phyloP scores from a whole-genome alignment of 2,888 invertebrate species.

The Caenorhabditis sp. region DNA sequence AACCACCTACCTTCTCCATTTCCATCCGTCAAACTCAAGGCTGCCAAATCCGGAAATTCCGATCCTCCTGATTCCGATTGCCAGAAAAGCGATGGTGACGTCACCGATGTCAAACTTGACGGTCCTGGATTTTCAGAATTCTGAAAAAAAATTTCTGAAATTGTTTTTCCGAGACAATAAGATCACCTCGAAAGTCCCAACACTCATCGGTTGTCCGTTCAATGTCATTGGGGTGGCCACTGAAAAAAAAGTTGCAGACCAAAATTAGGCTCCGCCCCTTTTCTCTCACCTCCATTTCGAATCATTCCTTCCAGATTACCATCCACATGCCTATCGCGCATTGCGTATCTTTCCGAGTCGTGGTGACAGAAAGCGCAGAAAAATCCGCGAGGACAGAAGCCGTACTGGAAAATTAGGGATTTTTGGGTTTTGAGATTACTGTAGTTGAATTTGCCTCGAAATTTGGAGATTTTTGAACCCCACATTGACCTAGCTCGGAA shows the following conservation, averaged over 20 bases:
- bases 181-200: neutral
- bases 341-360: constrained; percentile 85
- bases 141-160: neutral
- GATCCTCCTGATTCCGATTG: neutral
- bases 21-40: neutral
- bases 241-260: no score
- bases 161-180: neutral
- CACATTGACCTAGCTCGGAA: neutral
- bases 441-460: neutral
- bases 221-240: neutral
- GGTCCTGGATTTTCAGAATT: neutral
- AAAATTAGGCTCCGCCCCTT: no score
- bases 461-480: neutral
- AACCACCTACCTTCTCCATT: neutral
- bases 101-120: neutral
- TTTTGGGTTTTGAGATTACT: no score
- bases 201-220: neutral
- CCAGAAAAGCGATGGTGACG: neutral
- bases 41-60: neutral
- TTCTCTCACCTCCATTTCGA: neutral
- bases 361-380: constrained; percentile 99
- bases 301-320: neutral
- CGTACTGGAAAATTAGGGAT: constrained; percentile 88
- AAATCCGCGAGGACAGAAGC: constrained; percentile 97
- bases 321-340: neutral